Base-by-base conservation (phyloP, 1,140 invertebrate genomes). In the Potamilus streckersoni region DNA sequence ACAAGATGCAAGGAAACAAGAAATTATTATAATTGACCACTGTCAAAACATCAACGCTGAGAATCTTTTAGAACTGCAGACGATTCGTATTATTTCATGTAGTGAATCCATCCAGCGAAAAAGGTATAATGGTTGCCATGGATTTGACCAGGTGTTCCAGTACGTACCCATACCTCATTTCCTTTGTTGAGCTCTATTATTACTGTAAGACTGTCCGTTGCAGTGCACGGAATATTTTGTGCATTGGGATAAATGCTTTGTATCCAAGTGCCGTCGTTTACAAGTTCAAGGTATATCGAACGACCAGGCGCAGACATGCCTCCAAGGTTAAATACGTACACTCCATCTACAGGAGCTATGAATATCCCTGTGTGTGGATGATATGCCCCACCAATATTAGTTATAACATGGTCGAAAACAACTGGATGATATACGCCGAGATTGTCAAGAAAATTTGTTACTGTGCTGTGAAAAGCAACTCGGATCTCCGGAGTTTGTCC, bases 101-200 rank as follows among this genome's bases (percentile, higher is more conserved):
- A 71, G n/a, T 62, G 38, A 1, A 71, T 27, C 61, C 38, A 71
- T 15, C 59, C 69, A 49, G 59, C 38, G 56, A 71, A 71, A 27
- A 71, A 17, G 3, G 69, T n/a, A n/a, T n/a, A n/a, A n/a, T n/a
- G n/a, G n/a, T n/a, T 71, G 31, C 70, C 70, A 38, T 71, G 70
- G 13, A 71, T 71, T 63, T 62, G 16, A 13, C 69, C 49, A 12
- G 57, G 2, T 11, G 31, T 38, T n/a, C 38, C 12, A 1, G 70
- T 71, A n/a, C 63, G 70, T 13, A 71, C 23, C 59, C 61, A 71
- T 27, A 64, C 61, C n/a, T 71, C 70, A 56, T 59, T 38, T 14
- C 61, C 16, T 19, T 49, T 23, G 14, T 71, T 49, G 3, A 71
- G 55, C 31, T 71, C 70, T 6, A 71, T 1, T 1, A 71, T 60